Percentiles rank a stretch among this genome's conserved stretches.
These are phyloP conservation scores for Nibea albiflora DNA, from an alignment of 2,113 vertebrate species.

Conservation along the genomic window DNA sequence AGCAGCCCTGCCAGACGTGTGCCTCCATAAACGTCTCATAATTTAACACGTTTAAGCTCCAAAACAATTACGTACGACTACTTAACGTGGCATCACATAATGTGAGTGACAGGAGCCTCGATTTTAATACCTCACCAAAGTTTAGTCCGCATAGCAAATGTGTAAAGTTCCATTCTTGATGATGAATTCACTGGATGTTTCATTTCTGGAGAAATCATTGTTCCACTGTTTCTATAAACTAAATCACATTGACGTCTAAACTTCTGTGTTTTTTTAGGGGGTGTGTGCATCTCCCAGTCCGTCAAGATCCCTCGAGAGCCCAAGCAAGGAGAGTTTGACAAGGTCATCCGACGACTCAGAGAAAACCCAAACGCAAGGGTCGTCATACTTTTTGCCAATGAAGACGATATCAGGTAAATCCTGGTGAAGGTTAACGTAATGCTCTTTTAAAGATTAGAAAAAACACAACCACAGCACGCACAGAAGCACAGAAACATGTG, in stretches of 20 bases:
- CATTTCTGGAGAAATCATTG: not conserved
- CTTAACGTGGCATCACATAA: not conserved
- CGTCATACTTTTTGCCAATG: constrained; percentile 97
- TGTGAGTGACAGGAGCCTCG: not conserved
- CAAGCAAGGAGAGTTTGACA: constrained; percentile 94
- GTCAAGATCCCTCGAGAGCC: constrained; percentile 98
- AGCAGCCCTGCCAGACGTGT: not conserved
- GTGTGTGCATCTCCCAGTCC: constrained; percentile 97
- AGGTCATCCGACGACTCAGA: constrained; percentile 93
- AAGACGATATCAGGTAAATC: constrained; percentile 95
- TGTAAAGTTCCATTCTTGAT: not conserved
- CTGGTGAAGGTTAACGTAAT: constrained; percentile 5
- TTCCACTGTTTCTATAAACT: not conserved
- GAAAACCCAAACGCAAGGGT: constrained; percentile 97
- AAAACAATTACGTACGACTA: not conserved
- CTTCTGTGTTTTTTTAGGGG: constrained; percentile 83
- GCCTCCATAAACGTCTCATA: not conserved
- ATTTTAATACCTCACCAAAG: not conserved
- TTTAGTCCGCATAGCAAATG: not conserved
- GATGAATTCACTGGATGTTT: not conserved
- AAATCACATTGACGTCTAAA: not conserved
- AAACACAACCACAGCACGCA: constrained; percentile 19
- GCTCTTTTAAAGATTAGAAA: constrained; percentile 51
- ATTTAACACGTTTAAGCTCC: not conserved
- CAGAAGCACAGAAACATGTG: not conserved